Conservation (phyloP, 2,888 invertebrate genomes). For the Siphlonurus alternatus region DNA sequence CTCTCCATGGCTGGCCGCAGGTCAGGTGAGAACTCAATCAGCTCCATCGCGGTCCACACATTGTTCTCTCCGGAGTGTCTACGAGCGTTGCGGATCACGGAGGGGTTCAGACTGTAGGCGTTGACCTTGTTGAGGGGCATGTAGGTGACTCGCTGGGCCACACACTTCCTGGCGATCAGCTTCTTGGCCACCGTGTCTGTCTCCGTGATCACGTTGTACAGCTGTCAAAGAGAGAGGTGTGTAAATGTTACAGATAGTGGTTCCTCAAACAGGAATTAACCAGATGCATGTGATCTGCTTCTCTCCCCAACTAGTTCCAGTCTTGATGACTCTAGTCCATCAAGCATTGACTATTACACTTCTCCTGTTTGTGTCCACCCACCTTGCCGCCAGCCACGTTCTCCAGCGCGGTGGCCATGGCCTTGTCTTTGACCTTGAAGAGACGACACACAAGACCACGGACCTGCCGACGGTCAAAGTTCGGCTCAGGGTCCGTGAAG, state of each 20-base stretch:
- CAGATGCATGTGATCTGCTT: too few relatives aligned
- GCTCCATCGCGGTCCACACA: conserved; percentile 61
- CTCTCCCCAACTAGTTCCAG: too few relatives aligned
- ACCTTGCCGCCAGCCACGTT: conserved; percentile 73
- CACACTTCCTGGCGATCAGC: conserved; percentile 63
- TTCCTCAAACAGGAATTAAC: too few relatives aligned
- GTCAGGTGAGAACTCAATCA: conserved; percentile 50
- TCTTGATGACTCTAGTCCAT: too few relatives aligned
- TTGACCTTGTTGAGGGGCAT: conserved; percentile 82
- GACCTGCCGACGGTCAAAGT: conserved; percentile 49
- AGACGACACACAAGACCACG: conserved; percentile 66
- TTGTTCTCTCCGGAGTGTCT: conserved; percentile 59
- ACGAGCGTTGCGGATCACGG: conserved; percentile 47
- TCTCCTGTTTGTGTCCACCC: too few relatives aligned
- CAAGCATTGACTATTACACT: too few relatives aligned
- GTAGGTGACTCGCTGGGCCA: conserved; percentile 67
- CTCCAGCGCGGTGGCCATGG: conserved; percentile 62
- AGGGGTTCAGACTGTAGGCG: conserved; percentile 39
- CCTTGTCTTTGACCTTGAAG: conserved; percentile 51
- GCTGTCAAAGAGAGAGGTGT: conserved; percentile 31
- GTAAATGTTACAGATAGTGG: background rate
- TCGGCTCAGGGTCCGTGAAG: conserved; percentile 59
- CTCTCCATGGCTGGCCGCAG: conserved; percentile 65
- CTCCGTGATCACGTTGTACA: conserved; percentile 83
- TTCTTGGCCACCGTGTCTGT: conserved; percentile 69